Conservation (phyloP, 2,888 invertebrate species). For the Blomia tropicalis region DNA sequence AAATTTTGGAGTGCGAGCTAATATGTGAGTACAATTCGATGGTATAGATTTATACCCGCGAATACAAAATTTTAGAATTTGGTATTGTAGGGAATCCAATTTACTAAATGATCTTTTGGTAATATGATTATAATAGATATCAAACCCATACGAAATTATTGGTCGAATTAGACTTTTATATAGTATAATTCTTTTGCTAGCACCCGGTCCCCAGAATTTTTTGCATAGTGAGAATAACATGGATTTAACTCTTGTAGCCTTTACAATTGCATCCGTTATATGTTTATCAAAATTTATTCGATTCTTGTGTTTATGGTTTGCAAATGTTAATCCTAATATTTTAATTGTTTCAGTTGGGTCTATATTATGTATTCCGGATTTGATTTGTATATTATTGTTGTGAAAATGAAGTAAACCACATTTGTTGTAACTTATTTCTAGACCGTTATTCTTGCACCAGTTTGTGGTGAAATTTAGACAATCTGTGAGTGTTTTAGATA, state of each 20-base stretch:
- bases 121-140: neutral
- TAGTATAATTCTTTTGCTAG: neutral
- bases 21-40: no score
- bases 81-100: neutral
- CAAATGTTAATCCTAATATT: conserved; percentile 1
- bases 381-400: neutral
- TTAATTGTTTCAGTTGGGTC: neutral
- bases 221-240: neutral
- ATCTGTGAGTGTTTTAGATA: neutral
- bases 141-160: neutral
- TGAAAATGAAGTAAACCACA: neutral
- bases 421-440: neutral
- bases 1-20: no score
- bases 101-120: neutral
- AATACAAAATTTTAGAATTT: neutral
- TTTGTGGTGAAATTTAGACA: neutral
- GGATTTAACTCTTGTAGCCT: neutral
- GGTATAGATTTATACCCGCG: no score
- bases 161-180: neutral
- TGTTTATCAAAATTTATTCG: neutral
- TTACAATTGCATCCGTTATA: neutral
- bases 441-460: neutral
- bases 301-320: neutral
- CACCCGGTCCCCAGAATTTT: neutral
- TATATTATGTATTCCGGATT: neutral